phyloP scores from a whole-genome alignment of 1,140 invertebrate genomes.

The Psilanteris sp. region DNA sequence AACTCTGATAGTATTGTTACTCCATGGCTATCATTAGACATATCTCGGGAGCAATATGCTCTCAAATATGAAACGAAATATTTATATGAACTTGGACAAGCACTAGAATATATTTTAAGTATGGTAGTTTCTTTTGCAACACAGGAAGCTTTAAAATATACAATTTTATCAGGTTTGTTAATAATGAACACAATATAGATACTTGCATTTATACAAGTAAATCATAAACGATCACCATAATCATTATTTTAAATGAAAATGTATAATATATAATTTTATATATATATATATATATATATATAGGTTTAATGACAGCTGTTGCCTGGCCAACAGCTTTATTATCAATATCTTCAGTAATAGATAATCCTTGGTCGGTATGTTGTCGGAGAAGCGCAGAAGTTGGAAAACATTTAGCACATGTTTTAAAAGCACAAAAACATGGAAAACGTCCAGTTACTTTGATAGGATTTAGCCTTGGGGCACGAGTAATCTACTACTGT shows the following conservation, averaged over 20 bases:
- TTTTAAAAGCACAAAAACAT: conserved; percentile 83
- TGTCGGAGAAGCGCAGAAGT: conserved; percentile 83
- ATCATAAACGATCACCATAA: too few relatives aligned
- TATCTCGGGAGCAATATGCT: conserved; percentile 86
- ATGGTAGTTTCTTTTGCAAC: conserved; percentile 85
- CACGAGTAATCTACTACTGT: conserved; percentile 87
- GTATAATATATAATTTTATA: too few relatives aligned
- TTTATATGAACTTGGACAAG: conserved; percentile 84
- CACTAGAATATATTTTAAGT: conserved; percentile 84
- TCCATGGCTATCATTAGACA: conserved; percentile 83
- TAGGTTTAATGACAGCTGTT: conserved; percentile 84
- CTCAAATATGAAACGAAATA: conserved; percentile 86
- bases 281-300: too few relatives aligned
- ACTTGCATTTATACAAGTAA: too few relatives aligned
- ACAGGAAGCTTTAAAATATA: conserved; percentile 88
- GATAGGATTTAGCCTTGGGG: conserved; percentile 87
- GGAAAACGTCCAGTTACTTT: conserved; percentile 87
- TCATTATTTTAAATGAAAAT: too few relatives aligned
- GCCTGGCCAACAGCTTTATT: conserved; percentile 86
- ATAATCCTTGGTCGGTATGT: conserved; percentile 89
- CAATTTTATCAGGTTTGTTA: conserved; percentile 83
- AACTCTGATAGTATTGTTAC: conserved; percentile 77
- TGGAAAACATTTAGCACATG: conserved; percentile 86
- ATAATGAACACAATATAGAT: too few relatives aligned
- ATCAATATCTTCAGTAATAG: conserved; percentile 84